These are phyloP conservation scores for Myocastor coypus DNA, from an alignment of 2,113 vertebrate species.

Conservation along the genomic window DNA sequence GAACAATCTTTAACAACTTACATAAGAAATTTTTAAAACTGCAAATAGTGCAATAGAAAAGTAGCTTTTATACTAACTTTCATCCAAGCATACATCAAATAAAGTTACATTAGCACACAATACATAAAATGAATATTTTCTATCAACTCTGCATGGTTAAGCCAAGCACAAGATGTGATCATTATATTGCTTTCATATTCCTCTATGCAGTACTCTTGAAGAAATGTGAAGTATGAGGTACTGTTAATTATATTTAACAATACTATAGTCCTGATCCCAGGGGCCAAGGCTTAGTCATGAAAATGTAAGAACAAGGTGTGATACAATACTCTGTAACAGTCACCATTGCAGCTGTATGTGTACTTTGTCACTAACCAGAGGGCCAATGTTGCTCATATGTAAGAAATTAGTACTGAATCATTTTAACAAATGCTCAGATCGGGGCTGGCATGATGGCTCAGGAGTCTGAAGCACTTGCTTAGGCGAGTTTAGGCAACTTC, in stretches of 20 bases:
- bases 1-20: not conserved
- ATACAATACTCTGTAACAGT: not conserved
- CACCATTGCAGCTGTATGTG: not conserved
- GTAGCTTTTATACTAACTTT: not conserved
- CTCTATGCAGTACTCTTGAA: not conserved
- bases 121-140: not conserved
- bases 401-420: not conserved
- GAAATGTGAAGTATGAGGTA: not conserved
- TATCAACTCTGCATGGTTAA: not conserved
- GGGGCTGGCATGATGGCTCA: no score
- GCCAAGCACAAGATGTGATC: not conserved
- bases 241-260: not conserved
- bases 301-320: not conserved
- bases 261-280: not conserved
- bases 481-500: no score
- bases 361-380: not conserved
- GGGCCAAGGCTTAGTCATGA: not conserved
- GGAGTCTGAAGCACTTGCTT: no score
- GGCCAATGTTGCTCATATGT: not conserved
- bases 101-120: not conserved
- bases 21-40: slow-evolving; percentile 7
- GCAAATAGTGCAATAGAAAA: not conserved
- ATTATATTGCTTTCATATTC: not conserved
- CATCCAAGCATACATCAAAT: not conserved
- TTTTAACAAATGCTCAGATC: not conserved